Base-by-base conservation (phyloP, 2,797 vertebrate genomes). In the Danio jaintianensis region DNA sequence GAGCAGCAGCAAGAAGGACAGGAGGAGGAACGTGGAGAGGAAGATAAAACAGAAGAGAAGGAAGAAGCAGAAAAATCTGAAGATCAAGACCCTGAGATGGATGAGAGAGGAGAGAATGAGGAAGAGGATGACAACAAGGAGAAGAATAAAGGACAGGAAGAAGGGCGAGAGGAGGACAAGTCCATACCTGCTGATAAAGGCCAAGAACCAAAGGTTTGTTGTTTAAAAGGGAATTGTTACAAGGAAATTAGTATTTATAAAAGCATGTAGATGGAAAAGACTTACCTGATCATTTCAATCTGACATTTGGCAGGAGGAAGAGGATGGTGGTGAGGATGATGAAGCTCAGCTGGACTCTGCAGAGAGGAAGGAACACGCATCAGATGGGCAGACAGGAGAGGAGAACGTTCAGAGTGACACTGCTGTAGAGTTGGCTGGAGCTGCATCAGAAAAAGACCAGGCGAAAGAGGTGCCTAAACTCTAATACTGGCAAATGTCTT, bases 361-460 rank as follows among this genome's bases (percentile, higher is more conserved):
- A 0, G 93, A 97, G 86, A 96, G 95, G 91, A 96, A 95, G 86
- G 95, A 97, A 67, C 96, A 96, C 0, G 52, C 90, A 61, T 87
- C 94, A 0, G 92, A 93, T 0, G 97, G 96, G 16, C 95, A 97
- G 87, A 96, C 96, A 0, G 96, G 96, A 61, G 92, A 96, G 80
- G 93, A 98, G 84, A 98, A 92, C 11, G 40, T 98, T 76, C 98
- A 99, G 93, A 98, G 96, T 2, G 90, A 96, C 0, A 93, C 91
- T 0, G 98, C 98, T 0, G 90, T 96, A 86, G 97, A 99, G 88
- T 87, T 98, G 87, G 97, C 95, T 29, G 98, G 98, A 78, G 93
- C 95, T 0, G 95, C 95, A 0, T 95, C 96, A 0, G 95, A 99
- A 90, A 95, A 69, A 85, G 97, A 98, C 61, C 89, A 95, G 4